These are phyloP conservation scores for Drosophila kepulauana DNA, from an alignment of 1,140 invertebrate species.

Conservation along the genomic window DNA sequence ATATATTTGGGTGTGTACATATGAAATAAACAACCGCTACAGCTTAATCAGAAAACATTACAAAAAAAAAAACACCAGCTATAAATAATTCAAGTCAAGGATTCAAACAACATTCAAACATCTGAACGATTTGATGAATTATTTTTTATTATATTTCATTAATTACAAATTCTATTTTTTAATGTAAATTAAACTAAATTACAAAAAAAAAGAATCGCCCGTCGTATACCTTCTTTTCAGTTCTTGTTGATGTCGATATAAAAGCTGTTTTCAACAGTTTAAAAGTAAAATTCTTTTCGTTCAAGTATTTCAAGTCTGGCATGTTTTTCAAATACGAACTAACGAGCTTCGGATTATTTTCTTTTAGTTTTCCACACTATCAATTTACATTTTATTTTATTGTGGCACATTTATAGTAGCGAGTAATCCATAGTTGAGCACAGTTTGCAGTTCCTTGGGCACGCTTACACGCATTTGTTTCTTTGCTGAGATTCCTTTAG, in stretches of 20 bases:
- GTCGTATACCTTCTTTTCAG: not conserved
- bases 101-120: conserved; percentile 69
- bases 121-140: conserved; percentile 74
- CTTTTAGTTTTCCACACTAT: too few species aligned
- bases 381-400: too few species aligned
- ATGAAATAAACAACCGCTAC: conserved; percentile 35
- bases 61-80: conserved; percentile 52
- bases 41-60: conserved; percentile 55
- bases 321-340: too few species aligned
- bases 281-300: not conserved
- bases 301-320: too few species aligned
- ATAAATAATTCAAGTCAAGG: conserved; percentile 71
- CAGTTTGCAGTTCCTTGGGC: not conserved
- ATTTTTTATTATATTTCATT: conserved; percentile 76
- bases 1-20: conserved; percentile 23
- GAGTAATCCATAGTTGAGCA: not conserved
- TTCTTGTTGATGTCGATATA: not conserved
- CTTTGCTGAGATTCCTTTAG: not conserved
- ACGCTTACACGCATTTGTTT: not conserved
- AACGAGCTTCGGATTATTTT: too few species aligned
- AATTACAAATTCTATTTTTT: conserved; percentile 82
- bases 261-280: not conserved
- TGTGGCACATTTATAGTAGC: not conserved
- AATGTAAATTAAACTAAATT: conserved; percentile 82
- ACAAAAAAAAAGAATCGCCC: conserved; percentile 55